A percentile compares a stretch with the other conserved stretches of the same genome.
Evolutionary conservation across 2,888 invertebrate genomes (phyloP).

Genomic region (Tetramorium bicarinatum): DNA sequence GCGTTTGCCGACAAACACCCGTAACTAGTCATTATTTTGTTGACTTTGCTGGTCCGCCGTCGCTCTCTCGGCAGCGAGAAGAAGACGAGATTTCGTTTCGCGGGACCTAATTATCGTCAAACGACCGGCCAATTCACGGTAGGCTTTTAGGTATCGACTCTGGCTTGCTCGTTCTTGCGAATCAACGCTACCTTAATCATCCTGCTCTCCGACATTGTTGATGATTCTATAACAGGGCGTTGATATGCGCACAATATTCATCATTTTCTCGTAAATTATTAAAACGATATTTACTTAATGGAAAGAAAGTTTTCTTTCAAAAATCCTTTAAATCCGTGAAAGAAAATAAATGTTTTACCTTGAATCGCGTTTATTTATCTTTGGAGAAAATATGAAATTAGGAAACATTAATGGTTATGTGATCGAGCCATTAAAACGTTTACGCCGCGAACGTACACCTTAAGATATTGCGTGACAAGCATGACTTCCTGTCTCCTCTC

Average conservation of each 20-base stretch:
- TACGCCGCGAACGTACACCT: conserved; percentile 9
- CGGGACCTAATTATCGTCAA: conserved; percentile 69
- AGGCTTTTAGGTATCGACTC: conserved; percentile 39
- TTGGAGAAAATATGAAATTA: background rate
- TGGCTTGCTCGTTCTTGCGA: conserved; percentile 27
- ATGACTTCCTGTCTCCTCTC: conserved; percentile 45
- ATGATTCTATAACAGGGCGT: background rate
- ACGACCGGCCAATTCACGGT: conserved; percentile 65
- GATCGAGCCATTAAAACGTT: conserved; percentile 15
- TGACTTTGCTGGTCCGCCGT: conserved; percentile 31
- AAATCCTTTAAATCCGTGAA: background rate
- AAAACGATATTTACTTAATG: background rate
- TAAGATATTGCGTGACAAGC: conserved; percentile 41
- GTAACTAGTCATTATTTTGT: conserved; percentile 62
- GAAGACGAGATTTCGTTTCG: conserved; percentile 58
- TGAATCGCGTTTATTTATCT: background rate
- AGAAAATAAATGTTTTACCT: background rate
- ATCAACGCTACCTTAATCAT: conserved; percentile 51
- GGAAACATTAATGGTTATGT: background rate
- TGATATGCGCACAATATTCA: background rate
- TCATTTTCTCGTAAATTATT: conserved; percentile 4
- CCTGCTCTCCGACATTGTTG: background rate
- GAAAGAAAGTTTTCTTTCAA: background rate
- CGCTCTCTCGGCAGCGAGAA: background rate
- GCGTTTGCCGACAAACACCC: conserved; percentile 68